Evolutionary conservation across 2,113 vertebrate species (phyloP), one percentile per base, ranked within the genome.

Genomic region (Hyaena hyaena): DNA sequence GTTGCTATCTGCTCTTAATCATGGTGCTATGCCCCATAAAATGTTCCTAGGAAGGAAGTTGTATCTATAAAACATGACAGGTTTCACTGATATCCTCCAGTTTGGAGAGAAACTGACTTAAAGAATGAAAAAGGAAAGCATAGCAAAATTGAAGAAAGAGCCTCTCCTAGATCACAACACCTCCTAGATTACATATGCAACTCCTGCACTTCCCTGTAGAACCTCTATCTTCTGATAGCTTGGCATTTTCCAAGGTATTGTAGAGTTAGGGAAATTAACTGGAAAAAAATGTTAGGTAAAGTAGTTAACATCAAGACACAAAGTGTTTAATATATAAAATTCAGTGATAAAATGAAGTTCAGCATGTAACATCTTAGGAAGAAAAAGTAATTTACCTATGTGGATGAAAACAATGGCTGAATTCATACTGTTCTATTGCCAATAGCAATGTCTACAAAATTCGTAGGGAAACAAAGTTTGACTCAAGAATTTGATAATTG

Each of bases 391-490:
- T 53, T 77, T 93, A 28, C 21, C 8, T 58, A 3, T 4, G n/a
- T 82, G 10, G n/a, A 43, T 73, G n/a, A 12, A 84, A 89, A 53
- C 53, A 88, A 35, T 14, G 11, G 3, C 26, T 48, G 2, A 1
- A 50, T 16, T 83, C 16, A 66, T 90, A 48, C 5, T 73, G 21
- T 43, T 48, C 2, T 23, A 7, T 89, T 86, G 10, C 7, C 12
- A 73, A 55, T 26, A 61, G n/a, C 35, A 48, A 24, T 74, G 21
- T 74, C 55, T 97, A 73, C 33, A 90, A 21, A 90, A 96, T 85
- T 81, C 19, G 76, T 84, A 76, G 10, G 58, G 23, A 94, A 79
- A 86, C 17, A 80, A 69, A 89, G 2, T 80, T 2, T 77, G 23
- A 39, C 23, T 76, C 26, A 71, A 71, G 10, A 39, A 68, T 77